Percentiles rank a stretch among this genome's conserved stretches.
Conservation (phyloP, 2,797 vertebrate species). For the Sebastes aleutianus region DNA sequence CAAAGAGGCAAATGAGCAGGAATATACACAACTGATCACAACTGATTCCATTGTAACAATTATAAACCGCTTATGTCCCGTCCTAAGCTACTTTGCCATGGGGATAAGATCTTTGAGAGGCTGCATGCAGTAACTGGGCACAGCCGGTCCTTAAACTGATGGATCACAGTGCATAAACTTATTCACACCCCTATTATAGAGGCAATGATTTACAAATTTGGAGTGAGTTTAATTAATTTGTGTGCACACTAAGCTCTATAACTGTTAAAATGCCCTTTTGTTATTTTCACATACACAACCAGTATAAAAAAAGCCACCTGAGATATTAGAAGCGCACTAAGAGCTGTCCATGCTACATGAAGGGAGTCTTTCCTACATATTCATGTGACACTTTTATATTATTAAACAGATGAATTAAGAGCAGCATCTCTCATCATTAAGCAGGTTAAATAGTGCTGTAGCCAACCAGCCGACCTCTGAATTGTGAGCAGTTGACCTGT, state of each 20-base stretch:
- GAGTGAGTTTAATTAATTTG: background rate
- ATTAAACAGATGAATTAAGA: slow-evolving; percentile 12
- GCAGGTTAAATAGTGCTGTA: slow-evolving; percentile 25
- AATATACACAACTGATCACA: background rate
- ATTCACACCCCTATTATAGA: background rate
- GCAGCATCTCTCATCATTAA: slow-evolving; percentile 21
- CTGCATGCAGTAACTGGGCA: background rate
- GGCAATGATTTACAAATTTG: background rate
- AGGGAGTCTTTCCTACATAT: background rate
- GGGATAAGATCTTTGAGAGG: background rate
- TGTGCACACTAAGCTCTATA: background rate
- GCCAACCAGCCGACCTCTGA: slow-evolving; percentile 29
- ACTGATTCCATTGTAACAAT: too few species aligned
- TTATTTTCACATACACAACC: background rate
- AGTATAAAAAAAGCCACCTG: background rate
- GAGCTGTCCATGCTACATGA: background rate
- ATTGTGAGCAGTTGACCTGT: slow-evolving; percentile 50
- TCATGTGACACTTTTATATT: background rate
- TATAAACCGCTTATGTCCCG: background rate
- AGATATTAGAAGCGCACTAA: background rate
- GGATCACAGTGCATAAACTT: background rate
- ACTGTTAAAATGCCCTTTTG: background rate
- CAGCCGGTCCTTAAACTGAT: background rate
- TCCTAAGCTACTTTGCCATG: background rate
- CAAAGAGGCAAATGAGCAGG: background rate